Base-by-base conservation (phyloP, 2,113 vertebrate species). In the Panthera leo region DNA sequence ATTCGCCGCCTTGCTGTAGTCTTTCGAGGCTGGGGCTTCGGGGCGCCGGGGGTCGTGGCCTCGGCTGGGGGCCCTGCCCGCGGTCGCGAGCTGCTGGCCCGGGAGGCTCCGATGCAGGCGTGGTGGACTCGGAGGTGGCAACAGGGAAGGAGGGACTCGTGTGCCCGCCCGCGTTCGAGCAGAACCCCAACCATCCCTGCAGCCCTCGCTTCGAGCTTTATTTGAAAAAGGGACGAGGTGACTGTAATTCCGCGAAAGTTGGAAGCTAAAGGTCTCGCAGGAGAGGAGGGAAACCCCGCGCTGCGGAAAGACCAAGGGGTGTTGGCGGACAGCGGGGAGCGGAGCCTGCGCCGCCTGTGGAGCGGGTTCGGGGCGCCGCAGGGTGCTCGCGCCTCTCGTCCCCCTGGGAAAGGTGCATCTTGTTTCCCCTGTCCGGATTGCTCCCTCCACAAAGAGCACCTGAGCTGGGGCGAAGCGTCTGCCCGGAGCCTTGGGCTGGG, bases 211-310 rank as follows among this genome's bases (percentile, higher is more conserved):
- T 29, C 53, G n/a, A 83, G 87, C 48, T 83, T 39, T 51, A 19
- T 36, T 95, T 21, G 8, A 65, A 92, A 73, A 92, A 68, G 76
- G n/a, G 76, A 75, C 23, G 55, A 73, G 29, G 11, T 51, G 83
- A 55, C 67, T 67, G 84, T 31, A 70, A 55, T 91, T 73, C 55
- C 36, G 82, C n/a, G 90, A 39, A 80, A 92, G 88, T 86, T 94
- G 65, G n/a, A 86, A 80, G 88, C 48, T 79, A 12, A 92, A 45
- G 45, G 42, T 94, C 80, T 95, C 45, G 4, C 39, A 25, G 5
- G 39, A 88, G 45, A 80, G 51, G 45, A 71, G 82, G 90, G 73
- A 75, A 76, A 65, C 29, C 61, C 8, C 51, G 68, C 71, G 11
- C 34, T 71, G 95, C 70, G 34, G 94, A 89, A 85, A 34, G 63